Evolutionary conservation across 2,888 invertebrate species (phyloP), one percentile per base, ranked within the genome.

Genomic region (Gortyna flavago): DNA sequence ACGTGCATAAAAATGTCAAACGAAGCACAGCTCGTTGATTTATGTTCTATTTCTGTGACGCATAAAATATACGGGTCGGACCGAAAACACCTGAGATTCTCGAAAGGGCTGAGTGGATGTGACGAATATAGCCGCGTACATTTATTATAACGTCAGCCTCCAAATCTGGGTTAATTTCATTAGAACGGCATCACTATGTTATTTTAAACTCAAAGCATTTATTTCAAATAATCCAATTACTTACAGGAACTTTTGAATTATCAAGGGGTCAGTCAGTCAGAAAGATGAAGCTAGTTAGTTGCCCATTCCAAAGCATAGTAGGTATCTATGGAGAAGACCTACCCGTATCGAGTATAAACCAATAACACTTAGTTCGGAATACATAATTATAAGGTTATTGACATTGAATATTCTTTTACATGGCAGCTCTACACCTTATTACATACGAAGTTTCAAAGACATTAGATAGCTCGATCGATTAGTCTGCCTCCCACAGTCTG

Each of bases 11-110:
- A 88, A 86, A 80, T 77, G 87, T 86, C 86, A 77, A 65, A 51
- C 61, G 61, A 74, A 72, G 75, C 80, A 69, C 66, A 73, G 79
- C 78, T 79, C 72, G 77, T 72, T 84, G 87, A 88, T 87, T 87
- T 87, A 89, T 84, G 76, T 78, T 78, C 66, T 86, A 87, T 89
- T 89, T 88, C 75, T 87, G 88, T 87, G 87, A 81, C 86, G 73
- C 84, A 79, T 88, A 76, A 80, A 83, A 87, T 87, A 85, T 84
- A 88, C 75, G 80, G 75, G 72, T 68, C 62, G 70, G 79, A 67
- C 84, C 75, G 62, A 83, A 79, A 85, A 86, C 89, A 89, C 88
- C 89, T 84, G 83, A 79, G 77, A 87, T 87, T 84, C 84, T 72
- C 68, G 74, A 79, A 83, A 78, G 80, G 84, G 74, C 67, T 54